Evolutionary conservation across 2,888 invertebrate genomes (phyloP).

Genomic region (Coronaproctus castanopsis): DNA sequence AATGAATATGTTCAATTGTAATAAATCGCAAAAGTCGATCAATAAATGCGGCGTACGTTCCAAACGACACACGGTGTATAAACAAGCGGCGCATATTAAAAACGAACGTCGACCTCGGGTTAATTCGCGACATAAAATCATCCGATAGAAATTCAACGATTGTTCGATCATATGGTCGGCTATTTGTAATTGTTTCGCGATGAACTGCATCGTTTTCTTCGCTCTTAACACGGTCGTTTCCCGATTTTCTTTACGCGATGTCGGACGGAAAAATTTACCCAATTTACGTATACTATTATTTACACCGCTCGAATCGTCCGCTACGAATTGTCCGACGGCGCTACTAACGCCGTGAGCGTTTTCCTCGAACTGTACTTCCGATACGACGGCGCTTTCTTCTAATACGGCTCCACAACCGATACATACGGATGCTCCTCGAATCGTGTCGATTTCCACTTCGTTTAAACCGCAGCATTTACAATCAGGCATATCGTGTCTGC

Average conservation of each 20-base stretch:
- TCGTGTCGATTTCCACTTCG: conserved; percentile 84
- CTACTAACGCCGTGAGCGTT: conserved; percentile 67
- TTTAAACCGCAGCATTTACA: conserved; percentile 73
- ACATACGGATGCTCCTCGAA: conserved; percentile 87
- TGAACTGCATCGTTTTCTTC: conserved; percentile 45
- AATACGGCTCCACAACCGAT: conserved; percentile 89
- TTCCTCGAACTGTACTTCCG: conserved; percentile 91
- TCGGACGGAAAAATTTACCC: conserved; percentile 49
- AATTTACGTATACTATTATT: conserved; percentile 51
- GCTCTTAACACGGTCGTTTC: conserved; percentile 81
- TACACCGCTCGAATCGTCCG: conserved; percentile 68
- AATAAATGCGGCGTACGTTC: conserved; percentile 88
- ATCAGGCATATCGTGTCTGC: too few species aligned
- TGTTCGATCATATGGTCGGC: conserved; percentile 63
- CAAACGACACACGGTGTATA: conserved; percentile 88
- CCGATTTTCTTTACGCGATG: conserved; percentile 57
- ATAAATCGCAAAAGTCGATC: conserved; percentile 89
- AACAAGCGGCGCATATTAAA: conserved; percentile 88
- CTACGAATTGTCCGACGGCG: conserved; percentile 83
- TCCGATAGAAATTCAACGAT: conserved; percentile 81
- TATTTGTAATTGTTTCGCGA: conserved; percentile 9
- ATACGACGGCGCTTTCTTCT: conserved; percentile 89
- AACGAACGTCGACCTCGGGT: conserved; percentile 79
- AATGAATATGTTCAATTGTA: conserved; percentile 76
- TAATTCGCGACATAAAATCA: conserved; percentile 60